Conservation (phyloP, 2,888 invertebrate species). For the Sphecodes monilicornis region DNA sequence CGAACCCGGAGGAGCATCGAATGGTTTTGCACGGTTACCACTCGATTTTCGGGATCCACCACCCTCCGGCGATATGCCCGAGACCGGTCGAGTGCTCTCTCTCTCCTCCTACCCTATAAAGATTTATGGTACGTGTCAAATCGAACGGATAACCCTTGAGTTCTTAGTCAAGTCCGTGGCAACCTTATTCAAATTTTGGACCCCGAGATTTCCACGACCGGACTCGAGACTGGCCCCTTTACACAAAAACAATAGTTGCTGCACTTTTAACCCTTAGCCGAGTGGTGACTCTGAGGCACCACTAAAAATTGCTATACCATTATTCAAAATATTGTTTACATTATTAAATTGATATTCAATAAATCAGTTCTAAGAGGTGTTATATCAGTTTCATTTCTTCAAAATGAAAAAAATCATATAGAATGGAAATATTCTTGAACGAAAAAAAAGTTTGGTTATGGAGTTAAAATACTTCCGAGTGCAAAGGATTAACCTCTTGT, state of each 20-base stretch:
- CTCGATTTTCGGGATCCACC: conserved; percentile 74
- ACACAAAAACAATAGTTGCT: neutral
- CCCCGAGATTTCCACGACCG: neutral
- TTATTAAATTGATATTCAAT: too few species aligned
- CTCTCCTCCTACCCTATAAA: conserved; percentile 67
- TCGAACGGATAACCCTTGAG: conserved; percentile 79
- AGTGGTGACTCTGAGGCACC: too few species aligned
- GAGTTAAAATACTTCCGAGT: too few species aligned
- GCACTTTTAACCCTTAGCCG: too few species aligned
- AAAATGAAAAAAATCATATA: too few species aligned
- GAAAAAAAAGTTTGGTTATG: too few species aligned
- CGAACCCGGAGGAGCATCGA: conserved; percentile 60
- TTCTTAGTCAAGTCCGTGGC: conserved; percentile 74
- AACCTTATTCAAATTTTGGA: conserved; percentile 38
- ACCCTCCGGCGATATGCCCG: conserved; percentile 67
- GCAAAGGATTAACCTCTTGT: too few species aligned
- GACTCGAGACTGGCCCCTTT: neutral
- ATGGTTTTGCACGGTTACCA: conserved; percentile 68
- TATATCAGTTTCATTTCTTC: too few species aligned
- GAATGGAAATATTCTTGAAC: too few species aligned
- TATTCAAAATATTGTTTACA: too few species aligned
- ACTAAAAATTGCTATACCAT: too few species aligned
- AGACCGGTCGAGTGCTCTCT: conserved; percentile 71
- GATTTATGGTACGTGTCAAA: conserved; percentile 81
- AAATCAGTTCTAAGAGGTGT: too few species aligned